Conservation (phyloP, 1,140 invertebrate species). For the Oreohelix idahoensis region DNA sequence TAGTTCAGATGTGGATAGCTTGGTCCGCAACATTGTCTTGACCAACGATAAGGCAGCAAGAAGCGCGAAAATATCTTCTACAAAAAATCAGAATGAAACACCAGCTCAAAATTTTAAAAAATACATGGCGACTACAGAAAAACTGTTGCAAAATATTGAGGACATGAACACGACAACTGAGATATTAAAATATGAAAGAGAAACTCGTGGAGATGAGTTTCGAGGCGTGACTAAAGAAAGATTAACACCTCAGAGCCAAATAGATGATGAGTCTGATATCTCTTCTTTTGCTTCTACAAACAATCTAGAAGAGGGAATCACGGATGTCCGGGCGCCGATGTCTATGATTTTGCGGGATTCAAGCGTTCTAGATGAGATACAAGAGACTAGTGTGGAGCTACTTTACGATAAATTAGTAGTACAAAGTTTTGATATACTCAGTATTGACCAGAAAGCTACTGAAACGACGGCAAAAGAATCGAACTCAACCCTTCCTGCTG, state of each 20-base stretch:
- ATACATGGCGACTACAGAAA: neutral
- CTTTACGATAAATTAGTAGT: too few species aligned
- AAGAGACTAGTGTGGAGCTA: neutral
- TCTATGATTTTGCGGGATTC: neutral
- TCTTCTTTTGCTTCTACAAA: neutral
- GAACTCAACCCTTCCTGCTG: too few species aligned
- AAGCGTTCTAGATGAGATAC: neutral
- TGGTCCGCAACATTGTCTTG: neutral
- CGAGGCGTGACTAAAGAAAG: neutral
- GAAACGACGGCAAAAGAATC: too few species aligned
- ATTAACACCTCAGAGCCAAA: neutral
- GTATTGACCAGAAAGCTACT: too few species aligned
- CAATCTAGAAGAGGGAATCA: constrained; percentile 1
- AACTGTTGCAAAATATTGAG: neutral
- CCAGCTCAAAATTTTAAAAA: neutral
- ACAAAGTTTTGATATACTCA: too few species aligned
- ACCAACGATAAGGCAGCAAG: neutral
- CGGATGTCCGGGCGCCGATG: neutral
- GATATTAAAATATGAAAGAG: neutral
- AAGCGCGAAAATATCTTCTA: neutral
- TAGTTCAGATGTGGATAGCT: neutral
- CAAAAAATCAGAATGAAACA: neutral
- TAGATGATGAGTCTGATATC: too few species aligned
- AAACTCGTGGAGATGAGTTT: neutral
- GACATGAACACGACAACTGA: neutral